A percentile compares a stretch with the other conserved stretches of the same genome.
These are phyloP conservation scores for Phengaris alcon DNA, from an alignment of 2,888 invertebrate species.

Conservation along the genomic window DNA sequence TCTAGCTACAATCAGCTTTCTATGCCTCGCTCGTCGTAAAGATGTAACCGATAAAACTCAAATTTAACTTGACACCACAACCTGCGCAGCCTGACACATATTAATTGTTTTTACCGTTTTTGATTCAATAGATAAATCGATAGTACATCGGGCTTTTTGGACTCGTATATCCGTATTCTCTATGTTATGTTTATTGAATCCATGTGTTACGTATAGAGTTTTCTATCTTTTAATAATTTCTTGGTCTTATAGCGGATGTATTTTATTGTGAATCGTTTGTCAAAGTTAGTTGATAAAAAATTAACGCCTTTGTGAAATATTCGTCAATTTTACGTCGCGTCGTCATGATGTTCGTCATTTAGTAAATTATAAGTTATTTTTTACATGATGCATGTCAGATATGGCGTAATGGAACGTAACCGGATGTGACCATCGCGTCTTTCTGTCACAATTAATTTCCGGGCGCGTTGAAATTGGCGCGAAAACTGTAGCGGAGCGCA, in stretches of 20 bases:
- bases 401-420: slow-evolving; percentile 68
- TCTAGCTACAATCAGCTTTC: neutral
- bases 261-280: too few species aligned
- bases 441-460: slow-evolving; percentile 80
- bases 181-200: neutral
- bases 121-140: slow-evolving; percentile 26
- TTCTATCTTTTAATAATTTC: too few species aligned
- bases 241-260: too few species aligned
- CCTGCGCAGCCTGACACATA: slow-evolving; percentile 59
- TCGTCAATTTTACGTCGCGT: neutral
- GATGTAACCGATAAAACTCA: slow-evolving; percentile 20
- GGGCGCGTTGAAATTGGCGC: slow-evolving; percentile 79
- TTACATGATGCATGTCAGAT: slow-evolving; percentile 36
- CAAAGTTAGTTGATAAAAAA: too few species aligned
- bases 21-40: neutral
- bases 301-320: neutral
- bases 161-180: neutral
- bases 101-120: slow-evolving; percentile 56
- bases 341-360: neutral
- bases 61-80: slow-evolving; percentile 15
- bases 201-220: neutral
- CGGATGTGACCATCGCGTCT: slow-evolving; percentile 78
- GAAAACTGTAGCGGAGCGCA: slow-evolving; percentile 74
- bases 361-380: neutral
- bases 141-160: neutral